Conservation (phyloP, 2,113 vertebrate species). For the Mixornis gularis region DNA sequence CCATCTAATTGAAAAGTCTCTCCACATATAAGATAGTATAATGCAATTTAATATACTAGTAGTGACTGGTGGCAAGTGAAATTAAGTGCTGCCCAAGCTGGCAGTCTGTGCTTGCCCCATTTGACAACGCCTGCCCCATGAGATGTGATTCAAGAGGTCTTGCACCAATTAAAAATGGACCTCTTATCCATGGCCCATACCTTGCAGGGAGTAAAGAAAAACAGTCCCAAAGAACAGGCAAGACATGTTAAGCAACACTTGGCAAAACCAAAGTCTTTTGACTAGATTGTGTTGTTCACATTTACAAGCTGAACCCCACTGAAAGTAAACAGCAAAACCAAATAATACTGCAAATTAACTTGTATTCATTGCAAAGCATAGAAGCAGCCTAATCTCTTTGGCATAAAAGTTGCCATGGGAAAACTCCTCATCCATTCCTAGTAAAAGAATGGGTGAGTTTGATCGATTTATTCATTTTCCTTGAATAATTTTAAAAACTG, state of each 20-base stretch:
- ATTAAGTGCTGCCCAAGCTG: background rate
- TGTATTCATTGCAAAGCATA: background rate
- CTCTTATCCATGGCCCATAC: background rate
- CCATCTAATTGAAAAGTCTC: background rate
- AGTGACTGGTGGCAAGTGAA: background rate
- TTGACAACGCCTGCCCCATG: fast-evolving
- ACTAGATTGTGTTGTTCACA: background rate
- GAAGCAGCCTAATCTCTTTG: background rate
- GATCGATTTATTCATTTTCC: background rate
- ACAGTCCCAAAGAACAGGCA: background rate
- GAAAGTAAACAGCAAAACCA: background rate
- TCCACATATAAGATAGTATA: background rate
- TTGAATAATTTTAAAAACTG: background rate
- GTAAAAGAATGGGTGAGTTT: background rate
- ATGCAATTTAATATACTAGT: background rate
- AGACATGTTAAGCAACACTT: background rate
- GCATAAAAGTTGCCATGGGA: background rate
- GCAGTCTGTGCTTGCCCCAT: background rate
- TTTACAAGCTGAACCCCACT: background rate
- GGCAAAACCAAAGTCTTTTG: background rate
- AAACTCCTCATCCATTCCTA: background rate
- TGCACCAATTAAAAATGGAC: background rate
- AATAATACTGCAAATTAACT: background rate
- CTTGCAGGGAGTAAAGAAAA: background rate
- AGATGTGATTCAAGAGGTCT: background rate